Evolutionary conservation across 1,140 invertebrate genomes (phyloP), one percentile per base, ranked within the genome.

Genomic region (Papilio glaucus): DNA sequence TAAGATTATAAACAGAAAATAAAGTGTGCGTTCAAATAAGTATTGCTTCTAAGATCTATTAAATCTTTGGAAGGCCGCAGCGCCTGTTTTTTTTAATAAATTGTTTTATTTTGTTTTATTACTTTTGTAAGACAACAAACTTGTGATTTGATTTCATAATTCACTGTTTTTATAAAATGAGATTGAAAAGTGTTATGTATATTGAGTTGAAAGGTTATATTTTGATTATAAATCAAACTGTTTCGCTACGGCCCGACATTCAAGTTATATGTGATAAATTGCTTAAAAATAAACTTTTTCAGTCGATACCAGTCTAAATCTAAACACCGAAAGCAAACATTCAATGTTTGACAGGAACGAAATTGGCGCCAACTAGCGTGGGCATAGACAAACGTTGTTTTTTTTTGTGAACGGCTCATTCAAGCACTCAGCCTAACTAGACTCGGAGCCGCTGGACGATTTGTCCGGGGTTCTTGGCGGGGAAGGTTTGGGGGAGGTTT

Each of bases 401-500:
- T 33, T 42, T 26, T 69, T 53, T 18, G 42, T 10, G 0, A 49
- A 26, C 49, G 49, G n/a, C 21, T n/a, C 76, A 62, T 53, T 78
- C 29, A 29, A 21, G 10, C 67, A 49, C 29, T 33, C 8, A 39
- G 60, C 68, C 74, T 85, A 85, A 72, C 76, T 83, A 39, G 84
- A 85, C 12, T 85, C 87, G 0, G 87, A 82, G 8, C 87, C 85
- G 60, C 85, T 86, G 7, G 87, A 85, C 8, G 73, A 71, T 67
- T 87, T 91, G 61, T 88, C 82, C 12, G 85, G 84, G 0, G 84
- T 85, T 12, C 82, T 76, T 0, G 91, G 81, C 0, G 92, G 86
- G 26, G 87, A 82, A 41, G 91, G 86, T 9, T 72, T 79, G 0
- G 87, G 87, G 1, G 87, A 86, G 0, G 81, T 82, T 42, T 77